Base-by-base conservation (phyloP, 1,140 invertebrate species). In the Diachasma alloeum region DNA sequence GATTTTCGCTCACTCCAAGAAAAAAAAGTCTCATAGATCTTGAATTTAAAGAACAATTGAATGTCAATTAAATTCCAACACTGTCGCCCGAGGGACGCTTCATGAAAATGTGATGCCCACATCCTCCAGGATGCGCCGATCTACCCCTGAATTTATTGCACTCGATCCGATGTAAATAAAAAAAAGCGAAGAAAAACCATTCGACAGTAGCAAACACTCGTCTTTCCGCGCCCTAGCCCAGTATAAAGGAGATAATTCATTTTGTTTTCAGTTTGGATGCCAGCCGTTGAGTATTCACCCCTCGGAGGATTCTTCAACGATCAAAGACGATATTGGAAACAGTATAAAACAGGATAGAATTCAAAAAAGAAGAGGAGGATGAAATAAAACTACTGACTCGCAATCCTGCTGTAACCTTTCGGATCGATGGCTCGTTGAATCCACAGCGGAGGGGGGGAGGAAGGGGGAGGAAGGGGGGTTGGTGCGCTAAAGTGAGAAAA, bases 321-420 rank as follows among this genome's bases (percentile, higher is more conserved):
- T 72, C 71, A 72, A 72, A 73, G 56, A 63, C 22, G 56, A 63
- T 73, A 73, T 73, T 63, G 72, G 72, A 73, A 73, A 63, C n/a
- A 13, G 56, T 22, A 42, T 36, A n/a, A 59, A 56, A 72, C 37
- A 11, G 48, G 59, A 68, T 68, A 37, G 36, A 68, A 17, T 19
- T 36, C 11, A 37, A 37, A 68, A 17, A 36, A 39, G n/a, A 17
- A 56, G 70, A 39, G 9, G 39, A 63, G 56, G 46, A 37, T 68
- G 36, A 68, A 68, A 68, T 37, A 68, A 68, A 68, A 68, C 11
- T 39, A 68, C n/a, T 39, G 11, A 13, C 3, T 37, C 13, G 36
- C 13, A 39, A 26, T 63, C 24, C n/a, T 39, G 66, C 36, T 68
- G 66, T 68, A 68, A 68, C 66, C 66, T 68, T 17, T 63, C 9